Percentiles rank a stretch among this genome's conserved stretches.
Evolutionary conservation across 2,113 vertebrate genomes (phyloP).

Genomic region (Heterocephalus glaber): DNA sequence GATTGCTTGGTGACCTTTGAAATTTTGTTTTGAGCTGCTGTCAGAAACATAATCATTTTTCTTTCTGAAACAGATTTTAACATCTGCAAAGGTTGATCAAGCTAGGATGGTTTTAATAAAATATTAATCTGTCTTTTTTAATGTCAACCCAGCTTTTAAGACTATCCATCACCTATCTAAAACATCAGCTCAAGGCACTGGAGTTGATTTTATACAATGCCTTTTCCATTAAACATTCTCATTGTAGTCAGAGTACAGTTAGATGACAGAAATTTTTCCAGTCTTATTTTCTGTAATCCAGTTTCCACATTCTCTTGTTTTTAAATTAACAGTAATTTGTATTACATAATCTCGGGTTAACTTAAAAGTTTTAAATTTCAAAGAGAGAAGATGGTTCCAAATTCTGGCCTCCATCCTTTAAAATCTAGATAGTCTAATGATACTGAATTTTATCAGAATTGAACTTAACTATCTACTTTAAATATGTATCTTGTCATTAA

Average conservation of each 20-base stretch:
- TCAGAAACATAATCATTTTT: conserved; percentile 69
- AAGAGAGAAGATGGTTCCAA: background rate
- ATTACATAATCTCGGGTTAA: conserved; percentile 52
- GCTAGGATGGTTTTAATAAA: conserved; percentile 68
- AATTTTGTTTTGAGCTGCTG: conserved; percentile 66
- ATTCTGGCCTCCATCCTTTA: conserved; percentile 14
- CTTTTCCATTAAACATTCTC: conserved; percentile 60
- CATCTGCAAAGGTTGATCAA: conserved; percentile 66
- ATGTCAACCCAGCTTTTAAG: conserved; percentile 65
- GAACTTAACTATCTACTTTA: conserved; percentile 56
- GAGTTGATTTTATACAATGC: conserved; percentile 61
- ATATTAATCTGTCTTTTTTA: conserved; percentile 71
- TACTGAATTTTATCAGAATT: conserved; percentile 69
- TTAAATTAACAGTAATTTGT: conserved; percentile 57
- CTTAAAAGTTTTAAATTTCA: conserved; percentile 43
- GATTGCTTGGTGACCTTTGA: conserved; percentile 68
- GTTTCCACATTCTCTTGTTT: conserved; percentile 52
- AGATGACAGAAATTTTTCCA: conserved; percentile 32
- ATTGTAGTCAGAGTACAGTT: conserved; percentile 17
- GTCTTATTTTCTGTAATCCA: background rate
- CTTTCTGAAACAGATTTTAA: conserved; percentile 65
- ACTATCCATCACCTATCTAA: conserved; percentile 42
- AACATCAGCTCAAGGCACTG: conserved; percentile 1
- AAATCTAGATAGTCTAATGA: conserved; percentile 57
- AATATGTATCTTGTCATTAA: conserved; percentile 88